Evolutionary conservation across 2,797 vertebrate species (phyloP).

Genomic region (Telmatherina bonti): DNA sequence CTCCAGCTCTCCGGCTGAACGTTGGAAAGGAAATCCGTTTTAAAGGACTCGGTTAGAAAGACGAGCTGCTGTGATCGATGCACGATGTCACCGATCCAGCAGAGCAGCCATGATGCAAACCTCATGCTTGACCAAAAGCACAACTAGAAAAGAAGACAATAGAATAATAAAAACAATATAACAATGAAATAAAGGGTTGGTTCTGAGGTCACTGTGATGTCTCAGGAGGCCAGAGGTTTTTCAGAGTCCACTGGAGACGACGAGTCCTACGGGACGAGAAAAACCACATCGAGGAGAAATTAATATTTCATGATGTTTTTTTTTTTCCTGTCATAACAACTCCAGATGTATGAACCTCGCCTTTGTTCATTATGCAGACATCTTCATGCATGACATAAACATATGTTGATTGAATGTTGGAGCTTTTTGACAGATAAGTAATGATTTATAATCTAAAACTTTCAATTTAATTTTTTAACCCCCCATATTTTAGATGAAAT

Average conservation of each 20-base stretch:
- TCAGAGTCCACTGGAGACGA: constrained; percentile 61
- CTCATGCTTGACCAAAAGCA: constrained; percentile 19
- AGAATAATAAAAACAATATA: constrained; percentile 18
- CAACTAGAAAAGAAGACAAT: not conserved
- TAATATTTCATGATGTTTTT: not conserved
- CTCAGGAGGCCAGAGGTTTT: constrained; percentile 72
- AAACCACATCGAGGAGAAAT: not conserved
- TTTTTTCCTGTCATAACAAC: not conserved
- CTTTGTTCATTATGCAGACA: too few relatives aligned
- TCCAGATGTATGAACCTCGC: too few relatives aligned
- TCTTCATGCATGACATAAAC: too few relatives aligned
- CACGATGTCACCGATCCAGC: constrained; percentile 52
- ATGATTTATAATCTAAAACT: too few relatives aligned
- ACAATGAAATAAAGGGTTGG: constrained; percentile 7
- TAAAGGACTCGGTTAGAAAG: constrained; percentile 10
- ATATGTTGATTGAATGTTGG: too few relatives aligned
- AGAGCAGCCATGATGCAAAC: constrained; percentile 16
- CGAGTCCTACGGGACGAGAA: constrained; percentile 59
- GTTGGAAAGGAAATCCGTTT: not conserved
- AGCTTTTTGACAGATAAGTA: too few relatives aligned
- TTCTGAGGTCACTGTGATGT: not conserved
- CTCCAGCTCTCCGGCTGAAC: constrained; percentile 6
- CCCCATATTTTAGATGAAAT: too few relatives aligned
- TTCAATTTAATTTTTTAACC: too few relatives aligned
- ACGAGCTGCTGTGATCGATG: constrained; percentile 8